Evolutionary conservation across 2,113 vertebrate genomes (phyloP), one percentile per base, ranked within the genome.

Genomic region (Microtus montanus): DNA sequence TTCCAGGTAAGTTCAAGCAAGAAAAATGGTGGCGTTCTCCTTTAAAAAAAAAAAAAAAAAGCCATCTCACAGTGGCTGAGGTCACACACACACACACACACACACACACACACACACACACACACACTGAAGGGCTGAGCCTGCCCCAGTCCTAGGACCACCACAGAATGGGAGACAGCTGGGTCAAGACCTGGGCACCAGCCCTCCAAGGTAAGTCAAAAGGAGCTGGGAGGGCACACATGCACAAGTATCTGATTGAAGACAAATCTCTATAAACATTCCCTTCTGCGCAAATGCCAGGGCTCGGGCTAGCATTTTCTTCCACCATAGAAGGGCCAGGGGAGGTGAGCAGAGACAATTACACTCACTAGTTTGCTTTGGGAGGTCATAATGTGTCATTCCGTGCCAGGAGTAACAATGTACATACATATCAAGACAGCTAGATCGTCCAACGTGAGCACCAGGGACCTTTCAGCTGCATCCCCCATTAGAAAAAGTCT

Each of bases 231-330:
- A 77, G 9, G 41, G n/a, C 91, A 95, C 79, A 85, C 11, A 28
- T 28, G 91, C 74, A 38, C 77, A 44, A 70, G 75, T 28, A 84
- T 75, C 87, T 93, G 91, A 87, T 33, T 86, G 87, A 93, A 84
- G 82, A 96, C 87, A 93, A 88, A 94, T 95, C 96, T 95, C 91
- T 96, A 64, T 68, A 95, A 93, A 88, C 73, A 95, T 90, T 96
- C 95, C 91, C 92, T 95, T 90, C 79, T 87, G 87, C 95, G 87
- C 83, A 26, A 93, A 96, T 41, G 90, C 91, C 4, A 17, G 87
- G 33, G 44, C 75, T 71, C 38, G 63, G 54, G 64, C 58, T n/a
- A 78, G 84, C 71, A 83, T 92, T 87, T 91, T 71, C 47, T 52
- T 49, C 3, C 41, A 87, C 89, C 66, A 19, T 41, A 80, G 80